Evolutionary conservation across 2,797 vertebrate species (phyloP).

Genomic region (Lepus oiostolus): DNA sequence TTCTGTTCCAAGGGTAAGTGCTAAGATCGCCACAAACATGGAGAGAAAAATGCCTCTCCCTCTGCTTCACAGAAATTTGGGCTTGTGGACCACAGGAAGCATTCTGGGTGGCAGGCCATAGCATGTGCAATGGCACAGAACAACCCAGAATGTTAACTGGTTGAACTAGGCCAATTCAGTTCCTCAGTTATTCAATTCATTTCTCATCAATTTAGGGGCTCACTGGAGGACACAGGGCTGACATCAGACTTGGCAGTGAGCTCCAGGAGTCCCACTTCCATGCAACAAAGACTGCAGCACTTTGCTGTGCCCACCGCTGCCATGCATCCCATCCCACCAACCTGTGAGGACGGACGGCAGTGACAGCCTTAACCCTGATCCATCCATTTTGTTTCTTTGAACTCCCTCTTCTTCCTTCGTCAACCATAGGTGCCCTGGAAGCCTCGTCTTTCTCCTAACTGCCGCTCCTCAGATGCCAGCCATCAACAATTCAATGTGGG

Average conservation of each 20-base stretch:
- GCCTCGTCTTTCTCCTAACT: background rate
- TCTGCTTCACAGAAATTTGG: background rate
- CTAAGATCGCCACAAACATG: background rate
- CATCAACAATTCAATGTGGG: background rate
- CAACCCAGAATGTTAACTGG: background rate
- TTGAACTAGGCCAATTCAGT: background rate
- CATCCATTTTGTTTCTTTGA: background rate
- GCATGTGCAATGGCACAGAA: background rate
- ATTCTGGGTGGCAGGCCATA: background rate
- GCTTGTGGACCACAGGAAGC: background rate
- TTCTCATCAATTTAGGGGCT: background rate
- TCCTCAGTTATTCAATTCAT: background rate
- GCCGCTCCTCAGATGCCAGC: background rate
- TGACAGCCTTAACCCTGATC: background rate
- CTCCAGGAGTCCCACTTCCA: background rate
- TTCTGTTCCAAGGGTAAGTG: background rate
- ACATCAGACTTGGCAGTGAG: background rate
- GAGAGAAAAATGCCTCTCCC: background rate
- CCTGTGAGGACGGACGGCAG: background rate
- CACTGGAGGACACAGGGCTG: background rate
- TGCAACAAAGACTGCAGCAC: background rate
- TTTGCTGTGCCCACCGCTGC: background rate
- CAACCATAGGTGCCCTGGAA: background rate
- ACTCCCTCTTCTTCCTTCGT: background rate
- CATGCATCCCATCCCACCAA: background rate